These are phyloP conservation scores for Hypocryptadius cinnamomeus DNA, from an alignment of 2,113 vertebrate species.

Conservation along the genomic window DNA sequence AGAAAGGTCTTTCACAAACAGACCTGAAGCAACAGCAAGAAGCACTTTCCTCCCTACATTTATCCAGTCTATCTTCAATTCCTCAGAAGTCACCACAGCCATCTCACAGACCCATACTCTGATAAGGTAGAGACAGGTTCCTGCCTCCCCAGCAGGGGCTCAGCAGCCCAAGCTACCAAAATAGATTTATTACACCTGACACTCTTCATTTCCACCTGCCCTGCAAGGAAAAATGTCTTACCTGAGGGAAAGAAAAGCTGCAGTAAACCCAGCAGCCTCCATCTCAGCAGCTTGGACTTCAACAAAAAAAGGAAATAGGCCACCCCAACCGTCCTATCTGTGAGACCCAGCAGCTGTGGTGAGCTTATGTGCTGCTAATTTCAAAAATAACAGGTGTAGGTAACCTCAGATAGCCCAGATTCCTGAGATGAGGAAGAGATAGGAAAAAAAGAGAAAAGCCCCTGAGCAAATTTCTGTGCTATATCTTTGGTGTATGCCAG, in stretches of 20 bases:
- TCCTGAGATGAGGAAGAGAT: background rate
- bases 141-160: background rate
- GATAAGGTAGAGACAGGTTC: background rate
- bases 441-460: background rate
- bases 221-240: background rate
- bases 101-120: background rate
- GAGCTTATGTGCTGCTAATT: background rate
- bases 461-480: background rate
- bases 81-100: background rate
- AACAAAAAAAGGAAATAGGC: background rate
- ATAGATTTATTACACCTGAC: background rate
- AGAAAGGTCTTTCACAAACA: background rate
- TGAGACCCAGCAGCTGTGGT: background rate
- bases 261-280: background rate
- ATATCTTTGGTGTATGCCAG: background rate
- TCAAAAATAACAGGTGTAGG: background rate
- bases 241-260: background rate
- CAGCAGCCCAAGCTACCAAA: background rate
- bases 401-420: background rate
- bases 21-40: background rate
- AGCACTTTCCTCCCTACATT: background rate
- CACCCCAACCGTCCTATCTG: background rate
- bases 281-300: background rate
- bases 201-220: background rate
- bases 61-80: background rate